Evolutionary conservation across 2,113 vertebrate genomes (phyloP), one percentile per base, ranked within the genome.

Genomic region (Pseudorasbora parva): DNA sequence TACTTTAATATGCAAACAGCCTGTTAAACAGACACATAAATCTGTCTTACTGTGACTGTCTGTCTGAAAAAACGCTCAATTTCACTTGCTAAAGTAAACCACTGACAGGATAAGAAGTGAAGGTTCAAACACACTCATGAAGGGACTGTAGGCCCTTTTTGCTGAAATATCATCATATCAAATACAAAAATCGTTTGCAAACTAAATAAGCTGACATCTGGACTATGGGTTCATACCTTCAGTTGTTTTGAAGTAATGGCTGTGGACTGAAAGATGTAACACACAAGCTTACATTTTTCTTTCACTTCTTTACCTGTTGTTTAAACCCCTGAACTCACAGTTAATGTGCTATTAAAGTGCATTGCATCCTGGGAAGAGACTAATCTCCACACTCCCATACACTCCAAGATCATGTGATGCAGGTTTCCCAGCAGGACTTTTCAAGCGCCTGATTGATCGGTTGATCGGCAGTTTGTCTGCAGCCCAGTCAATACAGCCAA

Each of bases 401-500:
- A 69, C 23, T 59, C 27, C 41, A 43, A 54, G 6, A 54, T 54
- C 6, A 47, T 62, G 17, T 25, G 45, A 47, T 33, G 49, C 17
- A 3, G 11, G 57, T 45, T 57, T 49, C 62, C 27, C 71, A 84
- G 62, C 8, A 75, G 60, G 41, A 37, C 69, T 84, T 85, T 84
- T 74, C 59, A 62, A 79, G 47, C 78, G 9, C 15, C 2, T 17
- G 41, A 62, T 62, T 43, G 25, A 64, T 64, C 8, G 49, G 78
- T 84, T 74, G 74, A 84, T 62, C 60, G 59, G 68, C 33, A 27
- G 30, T 43, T 81, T 74, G 75, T 45, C 83, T 87, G 73, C 74
- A 87, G 66, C 73, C 45, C 86, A 59, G 83, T 85, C 86, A 51
- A 85, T 85, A 85, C 47, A 25, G 15, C 47, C 64, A 69, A 78